These are phyloP conservation scores for Germaria angustata DNA, from an alignment of 2,888 invertebrate species.

Conservation along the genomic window DNA sequence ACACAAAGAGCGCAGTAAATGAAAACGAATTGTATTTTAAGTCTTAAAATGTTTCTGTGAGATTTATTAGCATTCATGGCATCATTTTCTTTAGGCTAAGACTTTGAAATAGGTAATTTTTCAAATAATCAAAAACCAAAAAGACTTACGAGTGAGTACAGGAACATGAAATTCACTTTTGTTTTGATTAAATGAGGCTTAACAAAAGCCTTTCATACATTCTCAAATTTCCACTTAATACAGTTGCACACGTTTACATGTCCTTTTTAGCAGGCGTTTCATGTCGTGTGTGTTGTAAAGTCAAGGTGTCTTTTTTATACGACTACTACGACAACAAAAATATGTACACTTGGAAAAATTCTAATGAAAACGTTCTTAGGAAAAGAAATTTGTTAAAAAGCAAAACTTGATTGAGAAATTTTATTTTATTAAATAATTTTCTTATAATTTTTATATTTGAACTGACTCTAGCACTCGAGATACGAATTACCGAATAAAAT, in stretches of 20 bases:
- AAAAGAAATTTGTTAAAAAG: too few relatives aligned
- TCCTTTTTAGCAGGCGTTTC: neutral
- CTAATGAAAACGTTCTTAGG: neutral
- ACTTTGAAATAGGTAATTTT: conserved; percentile 72
- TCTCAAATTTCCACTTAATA: conserved; percentile 23
- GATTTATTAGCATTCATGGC: conserved; percentile 78
- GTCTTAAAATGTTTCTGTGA: conserved; percentile 56
- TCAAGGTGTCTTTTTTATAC: conserved; percentile 1
- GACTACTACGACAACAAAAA: too few relatives aligned
- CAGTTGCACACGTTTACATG: neutral
- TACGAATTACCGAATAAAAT: too few relatives aligned
- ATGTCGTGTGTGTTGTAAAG: conserved; percentile 10
- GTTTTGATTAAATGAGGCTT: conserved; percentile 78
- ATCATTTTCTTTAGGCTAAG: conserved; percentile 71
- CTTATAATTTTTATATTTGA: too few relatives aligned
- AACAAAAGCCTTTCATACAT: conserved; percentile 67
- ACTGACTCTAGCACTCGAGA: too few relatives aligned
- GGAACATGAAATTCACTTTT: conserved; percentile 70
- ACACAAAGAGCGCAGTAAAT: neutral
- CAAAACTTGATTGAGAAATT: too few relatives aligned
- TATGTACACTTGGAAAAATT: neutral
- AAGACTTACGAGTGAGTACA: neutral
- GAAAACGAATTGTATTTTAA: neutral
- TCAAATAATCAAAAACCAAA: conserved; percentile 66
- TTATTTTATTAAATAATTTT: too few relatives aligned